Evolutionary conservation across 2,797 vertebrate genomes (phyloP), one percentile per base, ranked within the genome.

Genomic region (Paguma larvata): DNA sequence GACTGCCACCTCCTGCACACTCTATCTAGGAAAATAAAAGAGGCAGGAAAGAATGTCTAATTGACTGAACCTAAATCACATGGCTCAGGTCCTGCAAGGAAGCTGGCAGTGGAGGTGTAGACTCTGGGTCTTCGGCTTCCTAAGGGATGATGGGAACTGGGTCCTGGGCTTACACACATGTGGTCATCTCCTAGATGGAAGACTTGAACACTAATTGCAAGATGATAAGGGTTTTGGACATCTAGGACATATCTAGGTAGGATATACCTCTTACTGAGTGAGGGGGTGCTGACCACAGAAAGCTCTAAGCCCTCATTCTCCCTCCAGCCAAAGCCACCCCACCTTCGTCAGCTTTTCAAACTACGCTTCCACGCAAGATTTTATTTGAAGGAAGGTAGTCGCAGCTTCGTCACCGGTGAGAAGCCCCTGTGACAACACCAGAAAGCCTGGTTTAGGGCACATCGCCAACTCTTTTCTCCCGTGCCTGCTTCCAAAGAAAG

Each of bases 331-430:
- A 21, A 91, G 83, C 3, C 68, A 75, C 23, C 56, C 32, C n/a
- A 82, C 78, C 72, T 84, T 56, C n/a, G 65, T 48, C 65, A 75
- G 67, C 48, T 80, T 95, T 92, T 87, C 80, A 77, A 87, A 90
- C 87, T 25, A 73, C 1, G 51, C 19, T 83, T 67, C 53, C 75
- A 62, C 34, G 70, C 51, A 77, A 93, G 32, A 84, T 88, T n/a
- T 51, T 56, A 59, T 77, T 68, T 87, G 78, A 79, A 77, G 15
- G 72, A 90, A 85, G 38, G 5, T 95, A 80, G 79, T 73, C 73
- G 48, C 25, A 79, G 41, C 41, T 94, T 90, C 44, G 41, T n/a
- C 15, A 56, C 70, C 56, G 46, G 19, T 56, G 59, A 83, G 77
- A 63, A 96, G 25, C 10, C 75, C 23, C 70, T 91, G 8, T 72